Percentiles rank a stretch among this genome's conserved stretches.
phyloP scores from a whole-genome alignment of 2,888 invertebrate species.

The Eupithecia insigniata region DNA sequence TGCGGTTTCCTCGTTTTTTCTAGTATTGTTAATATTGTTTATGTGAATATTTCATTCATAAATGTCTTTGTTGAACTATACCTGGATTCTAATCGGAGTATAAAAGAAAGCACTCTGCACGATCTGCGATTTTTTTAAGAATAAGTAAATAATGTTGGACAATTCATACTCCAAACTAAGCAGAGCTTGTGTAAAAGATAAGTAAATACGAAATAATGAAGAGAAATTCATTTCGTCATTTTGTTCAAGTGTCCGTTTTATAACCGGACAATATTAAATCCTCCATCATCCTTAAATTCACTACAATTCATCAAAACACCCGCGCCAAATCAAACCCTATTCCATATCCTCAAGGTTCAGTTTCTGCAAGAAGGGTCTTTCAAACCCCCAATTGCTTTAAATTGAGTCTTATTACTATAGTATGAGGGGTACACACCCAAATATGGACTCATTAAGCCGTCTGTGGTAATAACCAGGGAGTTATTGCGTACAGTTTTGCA shows the following conservation, averaged over 20 bases:
- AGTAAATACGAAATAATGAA: not conserved
- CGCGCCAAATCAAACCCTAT: slow-evolving; percentile 41
- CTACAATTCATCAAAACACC: not conserved
- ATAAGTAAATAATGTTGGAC: no score
- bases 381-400: not conserved
- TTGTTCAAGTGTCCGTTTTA: not conserved
- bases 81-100: no score
- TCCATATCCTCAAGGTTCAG: not conserved
- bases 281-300: not conserved
- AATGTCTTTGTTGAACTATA: no score
- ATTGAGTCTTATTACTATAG: slow-evolving; percentile 19
- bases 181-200: no score
- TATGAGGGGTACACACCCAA: slow-evolving; percentile 40
- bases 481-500: slow-evolving; percentile 75
- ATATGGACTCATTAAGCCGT: slow-evolving; percentile 64
- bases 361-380: slow-evolving; percentile 7
- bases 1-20: no score
- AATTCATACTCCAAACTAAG: no score
- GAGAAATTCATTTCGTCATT: not conserved
- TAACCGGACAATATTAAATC: not conserved
- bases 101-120: no score
- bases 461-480: slow-evolving; percentile 56
- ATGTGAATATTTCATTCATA: no score
- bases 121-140: no score
- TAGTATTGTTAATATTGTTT: no score